Evolutionary conservation across 2,888 invertebrate genomes (phyloP).

Genomic region (Nesidiocoris tenuis): DNA sequence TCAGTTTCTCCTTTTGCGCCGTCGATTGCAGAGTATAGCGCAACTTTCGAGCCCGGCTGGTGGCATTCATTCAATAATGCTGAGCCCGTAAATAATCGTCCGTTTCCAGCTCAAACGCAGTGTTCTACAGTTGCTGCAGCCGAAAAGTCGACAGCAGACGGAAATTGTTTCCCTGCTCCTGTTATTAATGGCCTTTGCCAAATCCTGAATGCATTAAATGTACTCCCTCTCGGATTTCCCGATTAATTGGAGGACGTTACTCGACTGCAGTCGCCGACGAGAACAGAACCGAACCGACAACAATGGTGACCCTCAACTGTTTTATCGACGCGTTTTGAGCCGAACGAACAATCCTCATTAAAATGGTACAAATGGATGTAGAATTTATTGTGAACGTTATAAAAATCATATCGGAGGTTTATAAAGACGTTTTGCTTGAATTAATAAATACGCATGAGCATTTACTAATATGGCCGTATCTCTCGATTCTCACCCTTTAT

Average conservation of each 20-base stretch:
- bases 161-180: background rate
- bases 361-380: too few relatives aligned
- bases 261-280: too few relatives aligned
- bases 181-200: background rate
- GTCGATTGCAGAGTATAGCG: background rate
- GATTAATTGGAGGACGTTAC: background rate
- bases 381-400: too few relatives aligned
- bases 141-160: background rate
- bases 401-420: too few relatives aligned
- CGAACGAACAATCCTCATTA: too few relatives aligned
- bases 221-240: background rate
- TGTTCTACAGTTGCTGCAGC: background rate
- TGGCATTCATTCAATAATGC: background rate
- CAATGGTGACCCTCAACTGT: too few relatives aligned
- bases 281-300: too few relatives aligned
- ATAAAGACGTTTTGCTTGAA: too few relatives aligned
- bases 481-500: too few relatives aligned
- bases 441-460: too few relatives aligned
- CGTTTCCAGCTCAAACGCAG: background rate
- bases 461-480: too few relatives aligned
- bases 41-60: background rate
- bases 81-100: background rate
- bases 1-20: background rate
- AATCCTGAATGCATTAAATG: background rate
- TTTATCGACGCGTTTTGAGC: too few relatives aligned